Percentiles rank a stretch among this genome's conserved stretches.
Evolutionary conservation across 2,888 invertebrate genomes (phyloP).

Genomic region (Cremastobaeus sp.): DNA sequence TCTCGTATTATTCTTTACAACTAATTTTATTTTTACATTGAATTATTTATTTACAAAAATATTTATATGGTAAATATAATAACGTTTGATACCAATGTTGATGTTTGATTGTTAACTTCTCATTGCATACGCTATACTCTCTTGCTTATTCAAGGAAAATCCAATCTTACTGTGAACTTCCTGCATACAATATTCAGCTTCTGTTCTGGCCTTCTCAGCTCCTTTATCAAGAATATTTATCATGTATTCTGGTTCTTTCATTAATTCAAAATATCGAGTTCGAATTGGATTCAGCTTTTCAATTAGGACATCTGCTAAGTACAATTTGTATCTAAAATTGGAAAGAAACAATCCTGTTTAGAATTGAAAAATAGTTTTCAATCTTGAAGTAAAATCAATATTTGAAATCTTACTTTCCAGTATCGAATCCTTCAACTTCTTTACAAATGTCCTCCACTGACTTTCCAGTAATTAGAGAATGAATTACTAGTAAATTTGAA

Average conservation of each 20-base stretch:
- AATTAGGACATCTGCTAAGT: conserved; percentile 86
- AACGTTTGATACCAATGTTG: neutral
- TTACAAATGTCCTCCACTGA: conserved; percentile 84
- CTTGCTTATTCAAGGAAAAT: conserved; percentile 51
- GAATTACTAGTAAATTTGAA: conserved; percentile 91
- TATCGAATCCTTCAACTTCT: conserved; percentile 84
- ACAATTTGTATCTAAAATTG: conserved; percentile 83
- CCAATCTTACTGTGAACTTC: conserved; percentile 84
- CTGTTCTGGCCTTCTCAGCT: conserved; percentile 81
- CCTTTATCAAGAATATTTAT: conserved; percentile 83
- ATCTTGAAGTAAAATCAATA: neutral
- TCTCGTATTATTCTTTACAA: neutral
- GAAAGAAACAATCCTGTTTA: neutral
- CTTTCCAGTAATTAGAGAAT: conserved; percentile 86
- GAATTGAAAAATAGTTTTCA: neutral
- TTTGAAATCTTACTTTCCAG: conserved; percentile 81
- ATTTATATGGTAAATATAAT: neutral
- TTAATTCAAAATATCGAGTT: conserved; percentile 80
- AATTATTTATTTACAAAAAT: neutral
- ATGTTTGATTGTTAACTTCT: conserved; percentile 3
- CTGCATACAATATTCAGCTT: conserved; percentile 83
- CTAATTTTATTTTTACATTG: neutral
- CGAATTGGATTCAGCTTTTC: conserved; percentile 86
- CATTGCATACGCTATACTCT: neutral
- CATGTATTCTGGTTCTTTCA: conserved; percentile 83